phyloP scores from a whole-genome alignment of 2,113 vertebrate species.

The Tursiops truncatus region DNA sequence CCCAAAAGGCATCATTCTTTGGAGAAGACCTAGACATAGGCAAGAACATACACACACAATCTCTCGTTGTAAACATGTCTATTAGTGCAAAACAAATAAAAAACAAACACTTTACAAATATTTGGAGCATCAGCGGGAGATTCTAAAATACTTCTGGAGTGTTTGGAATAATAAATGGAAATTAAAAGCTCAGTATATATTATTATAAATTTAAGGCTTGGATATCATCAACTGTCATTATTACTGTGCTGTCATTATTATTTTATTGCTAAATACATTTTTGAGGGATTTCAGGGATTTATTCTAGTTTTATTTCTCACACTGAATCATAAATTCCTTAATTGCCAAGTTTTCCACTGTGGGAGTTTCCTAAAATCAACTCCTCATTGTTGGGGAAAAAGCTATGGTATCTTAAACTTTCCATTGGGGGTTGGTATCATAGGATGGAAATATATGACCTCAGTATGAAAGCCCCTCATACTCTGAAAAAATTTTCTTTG shows the following conservation, averaged over 20 bases:
- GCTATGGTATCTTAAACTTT: background rate
- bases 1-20: background rate
- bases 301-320: background rate
- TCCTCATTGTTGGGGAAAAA: background rate
- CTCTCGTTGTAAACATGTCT: background rate
- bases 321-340: background rate
- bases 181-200: background rate
- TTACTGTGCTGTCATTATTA: background rate
- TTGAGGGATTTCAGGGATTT: background rate
- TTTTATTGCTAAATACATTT: background rate
- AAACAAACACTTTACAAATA: background rate
- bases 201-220: background rate
- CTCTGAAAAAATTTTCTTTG: background rate
- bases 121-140: background rate
- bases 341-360: background rate
- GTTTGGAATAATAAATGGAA: background rate
- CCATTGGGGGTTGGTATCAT: background rate
- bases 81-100: background rate
- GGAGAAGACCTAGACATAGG: background rate
- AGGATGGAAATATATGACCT: background rate
- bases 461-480: background rate
- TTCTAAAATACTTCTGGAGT: background rate
- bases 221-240: background rate
- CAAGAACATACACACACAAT: background rate
- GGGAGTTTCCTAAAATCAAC: background rate